Conservation (phyloP, 2,888 invertebrate species). For the Nomada fabriciana region DNA sequence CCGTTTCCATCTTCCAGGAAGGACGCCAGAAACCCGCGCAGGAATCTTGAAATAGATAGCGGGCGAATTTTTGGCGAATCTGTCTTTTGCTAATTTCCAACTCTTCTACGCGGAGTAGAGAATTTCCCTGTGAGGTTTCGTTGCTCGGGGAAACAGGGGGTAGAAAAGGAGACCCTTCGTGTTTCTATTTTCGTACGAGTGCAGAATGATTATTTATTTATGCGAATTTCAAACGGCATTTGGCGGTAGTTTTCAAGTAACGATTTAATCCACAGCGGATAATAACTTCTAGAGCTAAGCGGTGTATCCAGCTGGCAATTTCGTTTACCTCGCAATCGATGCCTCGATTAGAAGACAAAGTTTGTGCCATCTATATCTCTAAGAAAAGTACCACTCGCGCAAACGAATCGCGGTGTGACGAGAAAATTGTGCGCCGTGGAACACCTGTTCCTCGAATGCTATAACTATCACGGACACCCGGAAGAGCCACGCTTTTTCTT, state of each 20-base stretch:
- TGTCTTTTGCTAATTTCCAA: too few relatives aligned
- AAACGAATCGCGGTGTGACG: slow-evolving; percentile 1
- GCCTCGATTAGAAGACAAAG: neutral
- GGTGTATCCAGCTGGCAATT: too few relatives aligned
- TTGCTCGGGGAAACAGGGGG: too few relatives aligned
- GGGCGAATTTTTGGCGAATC: slow-evolving; percentile 9
- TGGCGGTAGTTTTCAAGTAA: too few relatives aligned
- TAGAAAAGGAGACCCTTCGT: too few relatives aligned
- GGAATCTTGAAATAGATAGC: slow-evolving; percentile 61
- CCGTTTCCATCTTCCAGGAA: slow-evolving; percentile 76
- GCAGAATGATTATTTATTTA: too few relatives aligned
- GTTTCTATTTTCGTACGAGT: too few relatives aligned
- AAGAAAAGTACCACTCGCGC: neutral
- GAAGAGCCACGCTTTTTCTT: neutral
- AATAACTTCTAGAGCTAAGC: too few relatives aligned
- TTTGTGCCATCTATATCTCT: neutral
- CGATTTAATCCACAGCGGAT: too few relatives aligned
- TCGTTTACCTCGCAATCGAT: neutral
- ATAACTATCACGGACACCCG: neutral
- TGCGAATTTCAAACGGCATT: too few relatives aligned
- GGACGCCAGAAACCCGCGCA: slow-evolving; percentile 54
- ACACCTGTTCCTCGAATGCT: neutral
- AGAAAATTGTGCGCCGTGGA: slow-evolving; percentile 2
- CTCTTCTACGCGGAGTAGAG: too few relatives aligned
- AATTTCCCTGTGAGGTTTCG: too few relatives aligned